Conservation (phyloP, 2,888 invertebrate species). For the Morinoia aosen region DNA sequence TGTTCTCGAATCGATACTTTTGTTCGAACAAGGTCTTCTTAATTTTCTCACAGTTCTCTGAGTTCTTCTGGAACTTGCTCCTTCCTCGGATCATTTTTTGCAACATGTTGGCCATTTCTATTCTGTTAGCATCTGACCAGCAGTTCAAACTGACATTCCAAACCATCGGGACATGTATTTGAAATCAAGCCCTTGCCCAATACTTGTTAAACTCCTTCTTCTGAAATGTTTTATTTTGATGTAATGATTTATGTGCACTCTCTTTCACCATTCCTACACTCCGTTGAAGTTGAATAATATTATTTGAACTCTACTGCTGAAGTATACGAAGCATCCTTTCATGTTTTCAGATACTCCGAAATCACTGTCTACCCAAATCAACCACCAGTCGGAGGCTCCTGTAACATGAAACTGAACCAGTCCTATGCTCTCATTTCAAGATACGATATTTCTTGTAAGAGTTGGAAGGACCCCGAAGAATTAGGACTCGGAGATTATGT, state of each 20-base stretch:
- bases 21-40: too few species aligned
- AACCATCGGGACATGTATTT: too few species aligned
- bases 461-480: constrained; percentile 44
- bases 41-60: too few species aligned
- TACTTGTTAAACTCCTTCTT: not conserved
- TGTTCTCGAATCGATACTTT: too few species aligned
- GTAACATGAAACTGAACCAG: constrained; percentile 21
- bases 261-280: not conserved
- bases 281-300: not conserved
- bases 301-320: not conserved
- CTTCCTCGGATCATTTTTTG: too few species aligned
- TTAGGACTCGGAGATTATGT: not conserved
- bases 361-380: constrained; percentile 15
- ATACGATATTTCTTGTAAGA: constrained; percentile 5
- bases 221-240: not conserved
- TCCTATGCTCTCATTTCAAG: constrained; percentile 8
- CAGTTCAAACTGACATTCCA: not conserved
- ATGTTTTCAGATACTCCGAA: constrained; percentile 32
- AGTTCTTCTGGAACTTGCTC: too few species aligned
- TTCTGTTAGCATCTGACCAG: not conserved
- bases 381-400: constrained; percentile 35
- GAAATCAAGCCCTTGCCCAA: not conserved
- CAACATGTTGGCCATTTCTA: not conserved
- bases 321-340: not conserved
- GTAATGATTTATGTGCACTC: not conserved